These are phyloP conservation scores for Cairina moschata DNA, from an alignment of 2,113 vertebrate genomes.

Conservation along the genomic window DNA sequence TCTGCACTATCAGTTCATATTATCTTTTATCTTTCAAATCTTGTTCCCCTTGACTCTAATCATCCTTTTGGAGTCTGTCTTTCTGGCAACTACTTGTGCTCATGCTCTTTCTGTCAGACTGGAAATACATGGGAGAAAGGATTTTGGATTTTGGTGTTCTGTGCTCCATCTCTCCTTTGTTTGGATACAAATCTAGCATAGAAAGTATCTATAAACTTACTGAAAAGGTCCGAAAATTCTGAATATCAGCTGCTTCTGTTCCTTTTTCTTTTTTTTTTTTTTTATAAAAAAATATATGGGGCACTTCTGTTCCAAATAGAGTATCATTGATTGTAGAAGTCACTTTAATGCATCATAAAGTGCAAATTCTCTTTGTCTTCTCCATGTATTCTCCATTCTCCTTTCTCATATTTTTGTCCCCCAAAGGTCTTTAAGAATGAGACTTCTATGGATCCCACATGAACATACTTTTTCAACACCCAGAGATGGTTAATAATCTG, in stretches of 20 bases:
- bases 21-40: background rate
- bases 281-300: background rate
- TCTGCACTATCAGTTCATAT: background rate
- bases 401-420: conserved; percentile 51
- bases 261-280: background rate
- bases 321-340: conserved; percentile 37
- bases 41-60: background rate
- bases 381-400: conserved; percentile 34
- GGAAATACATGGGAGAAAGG: background rate
- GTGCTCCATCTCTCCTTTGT: background rate
- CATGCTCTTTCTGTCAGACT: background rate
- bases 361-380: conserved; percentile 38
- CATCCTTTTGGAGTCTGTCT: background rate
- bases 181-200: background rate
- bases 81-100: background rate
- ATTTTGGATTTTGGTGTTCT: background rate
- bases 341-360: conserved; percentile 49
- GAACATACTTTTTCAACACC: conserved; percentile 35
- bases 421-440: conserved; percentile 50
- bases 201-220: background rate
- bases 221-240: background rate
- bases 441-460: conserved; percentile 36
- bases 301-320: conserved; percentile 29
- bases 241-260: background rate
- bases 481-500: conserved; percentile 46